A percentile compares a stretch with the other conserved stretches of the same genome.
Evolutionary conservation across 2,113 vertebrate genomes (phyloP).

Genomic region (Proterorhinus semilunaris): DNA sequence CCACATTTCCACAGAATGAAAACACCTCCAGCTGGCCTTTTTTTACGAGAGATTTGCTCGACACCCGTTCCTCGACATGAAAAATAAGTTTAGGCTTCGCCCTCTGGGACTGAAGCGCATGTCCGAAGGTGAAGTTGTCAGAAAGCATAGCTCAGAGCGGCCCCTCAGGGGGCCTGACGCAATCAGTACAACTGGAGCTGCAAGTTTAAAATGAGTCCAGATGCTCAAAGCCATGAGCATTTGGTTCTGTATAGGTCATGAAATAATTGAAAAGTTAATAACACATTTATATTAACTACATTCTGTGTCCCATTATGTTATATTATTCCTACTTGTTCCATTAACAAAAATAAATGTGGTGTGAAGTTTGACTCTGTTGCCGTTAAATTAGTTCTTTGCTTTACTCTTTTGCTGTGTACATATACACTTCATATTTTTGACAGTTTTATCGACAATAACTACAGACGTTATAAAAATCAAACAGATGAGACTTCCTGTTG

Average conservation of each 20-base stretch:
- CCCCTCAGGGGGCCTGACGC: slow-evolving; percentile 16
- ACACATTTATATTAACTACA: background rate
- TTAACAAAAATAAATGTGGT: no score
- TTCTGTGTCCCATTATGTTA: background rate
- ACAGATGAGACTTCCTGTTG: no score
- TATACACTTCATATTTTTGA: no score
- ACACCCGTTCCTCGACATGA: slow-evolving; percentile 24
- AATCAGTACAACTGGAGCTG: slow-evolving; percentile 21
- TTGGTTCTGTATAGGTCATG: background rate
- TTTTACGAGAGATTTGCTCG: slow-evolving; percentile 25
- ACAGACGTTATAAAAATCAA: no score
- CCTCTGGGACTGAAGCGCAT: background rate
- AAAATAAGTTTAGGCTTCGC: slow-evolving; percentile 14
- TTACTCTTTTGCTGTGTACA: no score
- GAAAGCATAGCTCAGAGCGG: background rate
- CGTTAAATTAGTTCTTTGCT: no score
- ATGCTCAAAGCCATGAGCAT: slow-evolving; percentile 19
- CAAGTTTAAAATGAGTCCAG: slow-evolving; percentile 43
- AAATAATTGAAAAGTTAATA: background rate
- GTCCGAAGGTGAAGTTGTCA: slow-evolving; percentile 22
- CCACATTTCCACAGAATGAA: slow-evolving; percentile 8
- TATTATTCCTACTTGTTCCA: no score
- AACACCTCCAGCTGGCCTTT: slow-evolving; percentile 41
- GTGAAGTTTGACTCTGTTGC: no score
- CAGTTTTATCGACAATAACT: no score